Percentiles rank a stretch among this genome's conserved stretches.
phyloP scores from a whole-genome alignment of 2,888 invertebrate species.

The Metacarcinus magister region DNA sequence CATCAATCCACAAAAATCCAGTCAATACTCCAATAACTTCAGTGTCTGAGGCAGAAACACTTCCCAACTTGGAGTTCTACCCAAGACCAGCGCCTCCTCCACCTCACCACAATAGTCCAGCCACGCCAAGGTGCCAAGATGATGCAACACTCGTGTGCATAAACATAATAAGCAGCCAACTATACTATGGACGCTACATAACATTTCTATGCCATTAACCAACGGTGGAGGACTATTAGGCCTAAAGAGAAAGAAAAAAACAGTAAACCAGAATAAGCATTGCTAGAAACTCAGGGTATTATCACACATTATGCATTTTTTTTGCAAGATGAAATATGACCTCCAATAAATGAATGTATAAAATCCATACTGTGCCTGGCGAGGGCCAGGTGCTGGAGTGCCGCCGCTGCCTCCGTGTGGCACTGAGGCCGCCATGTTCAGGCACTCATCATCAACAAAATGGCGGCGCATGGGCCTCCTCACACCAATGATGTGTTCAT shows the following conservation, averaged over 20 bases:
- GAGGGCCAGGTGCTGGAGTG: neutral
- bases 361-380: neutral
- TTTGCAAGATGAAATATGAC: neutral
- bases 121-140: no score
- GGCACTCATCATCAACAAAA: neutral
- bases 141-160: no score
- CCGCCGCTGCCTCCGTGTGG: neutral
- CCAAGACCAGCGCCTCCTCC: no score
- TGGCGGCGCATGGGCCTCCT: neutral
- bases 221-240: neutral
- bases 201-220: neutral
- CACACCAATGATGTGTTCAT: neutral
- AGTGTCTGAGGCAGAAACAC: no score
- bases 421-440: slow-evolving; percentile 17
- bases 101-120: no score
- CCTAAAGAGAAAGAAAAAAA: neutral
- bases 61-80: no score
- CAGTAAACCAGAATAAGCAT: neutral
- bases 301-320: neutral
- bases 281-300: neutral
- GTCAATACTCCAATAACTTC: no score
- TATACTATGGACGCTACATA: no score
- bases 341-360: neutral
- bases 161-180: no score
- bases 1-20: no score